phyloP scores from a whole-genome alignment of 2,888 invertebrate genomes.

The Spilarctia lutea region DNA sequence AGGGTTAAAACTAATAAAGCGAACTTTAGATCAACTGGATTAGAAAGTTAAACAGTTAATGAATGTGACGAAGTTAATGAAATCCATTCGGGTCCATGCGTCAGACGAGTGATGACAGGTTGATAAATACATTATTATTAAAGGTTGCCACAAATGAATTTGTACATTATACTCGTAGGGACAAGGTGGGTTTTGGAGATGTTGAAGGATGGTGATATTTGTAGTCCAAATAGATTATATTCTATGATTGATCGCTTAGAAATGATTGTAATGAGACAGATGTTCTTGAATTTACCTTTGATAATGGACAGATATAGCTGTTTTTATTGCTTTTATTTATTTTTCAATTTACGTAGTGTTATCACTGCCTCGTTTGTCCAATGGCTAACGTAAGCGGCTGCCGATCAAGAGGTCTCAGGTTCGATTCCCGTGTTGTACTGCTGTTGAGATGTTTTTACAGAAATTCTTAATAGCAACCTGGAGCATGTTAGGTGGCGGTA shows the following conservation, averaged over 20 bases:
- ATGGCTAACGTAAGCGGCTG: too few relatives aligned
- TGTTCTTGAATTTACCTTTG: conserved; percentile 8
- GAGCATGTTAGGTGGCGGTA: too few relatives aligned
- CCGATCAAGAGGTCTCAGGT: too few relatives aligned
- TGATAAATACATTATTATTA: conserved; percentile 23
- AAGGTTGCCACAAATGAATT: conserved; percentile 13
- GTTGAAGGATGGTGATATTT: conserved; percentile 11
- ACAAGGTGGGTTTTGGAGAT: conserved; percentile 21
- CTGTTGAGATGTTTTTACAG: too few relatives aligned
- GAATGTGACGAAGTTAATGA: conserved; percentile 40
- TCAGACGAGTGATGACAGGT: conserved; percentile 27
- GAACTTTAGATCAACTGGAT: conserved; percentile 39
- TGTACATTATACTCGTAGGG: background rate
- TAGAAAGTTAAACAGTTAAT: conserved; percentile 47
- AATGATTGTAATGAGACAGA: conserved; percentile 17
- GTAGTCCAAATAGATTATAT: conserved; percentile 23
- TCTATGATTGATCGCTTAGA: conserved; percentile 29
- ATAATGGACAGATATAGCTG: background rate
- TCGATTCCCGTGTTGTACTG: too few relatives aligned
- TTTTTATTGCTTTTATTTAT: background rate
- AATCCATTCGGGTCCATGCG: conserved; percentile 33
- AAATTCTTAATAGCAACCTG: too few relatives aligned
- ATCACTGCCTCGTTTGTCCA: too few relatives aligned
- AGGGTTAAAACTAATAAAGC: conserved; percentile 45
- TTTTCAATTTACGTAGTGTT: background rate